These are phyloP conservation scores for Anthopleura sola DNA, from an alignment of 64 coral and sea anemone species.

Conservation along the genomic window DNA sequence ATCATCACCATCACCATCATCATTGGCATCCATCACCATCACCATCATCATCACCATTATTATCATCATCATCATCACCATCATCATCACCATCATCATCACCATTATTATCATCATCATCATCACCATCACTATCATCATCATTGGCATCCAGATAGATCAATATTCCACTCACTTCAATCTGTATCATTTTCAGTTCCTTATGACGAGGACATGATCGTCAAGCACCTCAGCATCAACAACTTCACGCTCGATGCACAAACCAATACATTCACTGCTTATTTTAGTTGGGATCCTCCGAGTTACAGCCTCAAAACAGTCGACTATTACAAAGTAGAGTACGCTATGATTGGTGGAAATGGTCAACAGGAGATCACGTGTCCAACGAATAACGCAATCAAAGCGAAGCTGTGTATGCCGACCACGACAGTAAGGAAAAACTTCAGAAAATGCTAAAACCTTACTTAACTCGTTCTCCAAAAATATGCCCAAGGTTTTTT, in stretches of 20 bases:
- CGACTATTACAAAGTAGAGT: not conserved
- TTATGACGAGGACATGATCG: not conserved
- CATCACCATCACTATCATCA: too few relatives aligned
- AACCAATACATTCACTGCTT: not conserved
- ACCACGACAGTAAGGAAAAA: not conserved
- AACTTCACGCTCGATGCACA: not conserved
- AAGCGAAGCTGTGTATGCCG: not conserved
- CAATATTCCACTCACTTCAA: too few relatives aligned
- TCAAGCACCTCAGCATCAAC: not conserved
- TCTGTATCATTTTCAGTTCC: not conserved
- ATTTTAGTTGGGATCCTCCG: not conserved
- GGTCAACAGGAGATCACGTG: not conserved
- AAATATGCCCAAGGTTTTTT: too few relatives aligned
- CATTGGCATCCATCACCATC: too few relatives aligned
- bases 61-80: too few relatives aligned
- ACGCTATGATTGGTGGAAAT: not conserved
- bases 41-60: too few relatives aligned
- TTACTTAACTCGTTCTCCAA: too few relatives aligned
- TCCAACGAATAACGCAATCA: not conserved
- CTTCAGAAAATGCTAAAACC: not conserved
- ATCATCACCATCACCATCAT: too few relatives aligned
- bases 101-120: too few relatives aligned
- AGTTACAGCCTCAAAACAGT: not conserved
- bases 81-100: too few relatives aligned
- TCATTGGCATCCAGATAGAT: too few relatives aligned